Evolutionary conservation across 1,140 invertebrate species (phyloP), one percentile per base, ranked within the genome.

Genomic region (Pteromalus puparum): DNA sequence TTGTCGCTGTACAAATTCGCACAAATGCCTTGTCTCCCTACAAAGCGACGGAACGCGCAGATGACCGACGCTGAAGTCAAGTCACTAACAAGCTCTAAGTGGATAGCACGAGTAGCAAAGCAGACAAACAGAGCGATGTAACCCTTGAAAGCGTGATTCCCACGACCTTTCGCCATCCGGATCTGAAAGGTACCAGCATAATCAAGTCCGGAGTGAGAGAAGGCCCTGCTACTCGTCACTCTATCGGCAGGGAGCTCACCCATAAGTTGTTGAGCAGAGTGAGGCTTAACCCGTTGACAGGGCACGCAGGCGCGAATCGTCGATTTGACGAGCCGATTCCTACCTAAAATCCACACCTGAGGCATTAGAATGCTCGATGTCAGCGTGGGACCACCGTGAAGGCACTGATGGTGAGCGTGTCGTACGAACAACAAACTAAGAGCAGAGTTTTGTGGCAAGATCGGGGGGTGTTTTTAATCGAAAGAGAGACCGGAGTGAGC

Each of bases 111-210:
- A 67, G 48, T 65, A 21, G 30, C 77, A 5, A 79, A 30, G 30
- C 75, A 77, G 9, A 77, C n/a, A 24, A 77, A 77, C n/a, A 77
- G 1, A 21, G 24, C 38, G 15, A 77, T 53, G n/a, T 77, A 77
- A 12, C 75, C 46, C 13, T 77, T 77, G 18, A 13, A 26, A 53
- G 46, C 6, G 4, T 1, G 7, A 15, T 77, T 12, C 1, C 75
- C 75, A 7, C 75, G n/a, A n/a, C 38, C 46, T 9, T 77, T 53
- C 10, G 30, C 13, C 18, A 13, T 21, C 18, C 74, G 38, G n/a
- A 72, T 15, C 9, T 21, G 13, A 2, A 74, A 12, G 13, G 72
- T 30, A 9, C 72, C 72, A 12, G 72, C 72, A 28, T 74, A 74
- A 34, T 74, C 72, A 6, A 74, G 28, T 13, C 72, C 72, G 3